Evolutionary conservation across 2,797 vertebrate species (phyloP).

Genomic region (Hyperoplus immaculatus): DNA sequence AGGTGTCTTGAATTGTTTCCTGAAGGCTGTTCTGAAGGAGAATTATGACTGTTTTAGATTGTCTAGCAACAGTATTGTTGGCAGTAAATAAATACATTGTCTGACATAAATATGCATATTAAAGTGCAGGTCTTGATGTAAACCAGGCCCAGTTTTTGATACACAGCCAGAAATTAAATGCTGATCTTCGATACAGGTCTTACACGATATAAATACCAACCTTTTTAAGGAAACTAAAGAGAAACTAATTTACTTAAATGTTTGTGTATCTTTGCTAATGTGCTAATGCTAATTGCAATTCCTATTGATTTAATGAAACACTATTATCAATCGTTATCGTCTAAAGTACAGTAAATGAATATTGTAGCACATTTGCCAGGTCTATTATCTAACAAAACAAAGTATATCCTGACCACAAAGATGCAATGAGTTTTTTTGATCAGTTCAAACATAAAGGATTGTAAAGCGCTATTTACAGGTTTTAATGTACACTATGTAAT

Average conservation of each 20-base stretch:
- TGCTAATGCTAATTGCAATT: constrained; percentile 8
- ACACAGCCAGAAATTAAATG: not conserved
- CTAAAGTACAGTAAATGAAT: not conserved
- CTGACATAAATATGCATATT: not conserved
- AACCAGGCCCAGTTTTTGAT: constrained; percentile 1
- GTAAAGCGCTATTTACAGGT: not conserved
- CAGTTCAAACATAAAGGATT: not conserved
- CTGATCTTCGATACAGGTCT: not conserved
- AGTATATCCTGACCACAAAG: not conserved
- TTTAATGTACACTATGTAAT: not conserved
- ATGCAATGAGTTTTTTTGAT: no score
- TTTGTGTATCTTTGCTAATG: constrained; percentile 28
- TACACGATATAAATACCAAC: constrained; percentile 15
- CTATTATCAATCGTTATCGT: not conserved
- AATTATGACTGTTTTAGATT: constrained; percentile 1
- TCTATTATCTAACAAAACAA: constrained; percentile 12
- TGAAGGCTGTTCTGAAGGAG: constrained; percentile 6
- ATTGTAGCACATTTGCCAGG: not conserved
- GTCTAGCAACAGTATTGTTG: constrained; percentile 4
- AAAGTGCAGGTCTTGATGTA: constrained; percentile 12
- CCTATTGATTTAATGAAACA: not conserved
- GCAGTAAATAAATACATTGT: not conserved
- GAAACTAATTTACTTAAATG: constrained; percentile 25
- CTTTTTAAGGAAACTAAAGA: constrained; percentile 14
- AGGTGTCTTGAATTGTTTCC: not conserved